These are phyloP conservation scores for Cyclina sinensis DNA, from an alignment of 1,140 invertebrate genomes.

Conservation along the genomic window DNA sequence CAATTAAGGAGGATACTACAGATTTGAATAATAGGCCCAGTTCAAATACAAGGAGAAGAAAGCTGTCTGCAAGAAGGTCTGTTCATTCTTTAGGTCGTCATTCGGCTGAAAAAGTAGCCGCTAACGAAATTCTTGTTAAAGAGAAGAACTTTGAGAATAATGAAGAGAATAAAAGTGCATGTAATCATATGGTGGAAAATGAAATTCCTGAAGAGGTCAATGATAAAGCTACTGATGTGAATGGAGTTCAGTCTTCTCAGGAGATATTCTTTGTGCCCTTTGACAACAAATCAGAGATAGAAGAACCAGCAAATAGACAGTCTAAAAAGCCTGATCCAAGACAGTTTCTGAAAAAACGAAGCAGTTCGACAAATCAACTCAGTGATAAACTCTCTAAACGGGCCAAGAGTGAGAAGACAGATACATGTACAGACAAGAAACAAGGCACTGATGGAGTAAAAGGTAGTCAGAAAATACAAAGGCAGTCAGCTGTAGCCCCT, in stretches of 20 bases:
- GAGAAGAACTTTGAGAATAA: background rate
- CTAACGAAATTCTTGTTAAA: background rate
- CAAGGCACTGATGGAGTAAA: background rate
- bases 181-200: too few relatives aligned
- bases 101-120: background rate
- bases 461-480: background rate
- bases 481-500: background rate
- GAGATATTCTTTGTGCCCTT: conserved; percentile 45
- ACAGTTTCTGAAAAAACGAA: conserved; percentile 54
- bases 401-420: conserved; percentile 3
- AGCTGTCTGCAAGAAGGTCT: conserved; percentile 41
- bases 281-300: background rate
- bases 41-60: conserved; percentile 56
- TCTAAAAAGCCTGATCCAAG: conserved; percentile 4
- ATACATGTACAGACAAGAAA: background rate
- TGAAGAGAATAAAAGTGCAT: background rate
- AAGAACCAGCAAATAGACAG: background rate
- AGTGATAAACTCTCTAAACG: conserved; percentile 13
- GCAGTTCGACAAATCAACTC: conserved; percentile 36
- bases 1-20: background rate
- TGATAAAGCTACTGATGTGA: background rate
- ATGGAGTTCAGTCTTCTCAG: background rate
- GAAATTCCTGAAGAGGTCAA: background rate
- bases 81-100: background rate
- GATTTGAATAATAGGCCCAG: background rate